Evolutionary conservation across 2,888 invertebrate species (phyloP), one percentile per base, ranked within the genome.

Genomic region (Lithodes maja): DNA sequence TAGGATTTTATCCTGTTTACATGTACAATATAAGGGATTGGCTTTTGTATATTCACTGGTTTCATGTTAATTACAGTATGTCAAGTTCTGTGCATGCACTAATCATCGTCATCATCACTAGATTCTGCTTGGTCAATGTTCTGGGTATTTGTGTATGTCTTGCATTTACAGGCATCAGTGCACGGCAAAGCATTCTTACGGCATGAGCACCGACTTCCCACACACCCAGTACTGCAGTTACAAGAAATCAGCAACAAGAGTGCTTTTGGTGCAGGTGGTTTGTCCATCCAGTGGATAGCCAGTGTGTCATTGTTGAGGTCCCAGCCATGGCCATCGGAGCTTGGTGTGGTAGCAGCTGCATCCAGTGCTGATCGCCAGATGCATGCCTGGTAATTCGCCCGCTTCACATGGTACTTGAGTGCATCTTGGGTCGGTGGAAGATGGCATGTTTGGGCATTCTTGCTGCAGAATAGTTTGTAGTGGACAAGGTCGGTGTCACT

Each of bases 41-140:
- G 74, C 74, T 74, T 74, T 74, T 74, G 74, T 74, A 74, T 74
- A 74, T 74, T 17, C 33, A 74, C 33, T 61, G 0, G 15, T 74
- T 74, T 74, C 74, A 74, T 74, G 74, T 74, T 74, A 74, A 74
- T 74, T 74, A 74, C 74, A 74, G 74, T 74, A 74, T 74, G 74
- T 74, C 74, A 74, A 74, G 74, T 74, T 74, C 3, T 74, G 74
- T 74, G 74, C 74, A 74, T 74, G 74, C 74, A 5, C 74, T 74
- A 74, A 74, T 78, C 78, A 78, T 78, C 78, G 78, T 78, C 78
- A 78, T 78, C 78, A 78, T 78, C 78, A 78, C 17, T 78, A 50
- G 53, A 78, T 78, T 78, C 78, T 53, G 50, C 53, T 49, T 78
- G 78, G 53, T 49, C 53, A 78, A 74, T 74, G 74, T n/a, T 74